Conservation (phyloP, 2,113 vertebrate genomes). For the Phrynocephalus versicolor region DNA sequence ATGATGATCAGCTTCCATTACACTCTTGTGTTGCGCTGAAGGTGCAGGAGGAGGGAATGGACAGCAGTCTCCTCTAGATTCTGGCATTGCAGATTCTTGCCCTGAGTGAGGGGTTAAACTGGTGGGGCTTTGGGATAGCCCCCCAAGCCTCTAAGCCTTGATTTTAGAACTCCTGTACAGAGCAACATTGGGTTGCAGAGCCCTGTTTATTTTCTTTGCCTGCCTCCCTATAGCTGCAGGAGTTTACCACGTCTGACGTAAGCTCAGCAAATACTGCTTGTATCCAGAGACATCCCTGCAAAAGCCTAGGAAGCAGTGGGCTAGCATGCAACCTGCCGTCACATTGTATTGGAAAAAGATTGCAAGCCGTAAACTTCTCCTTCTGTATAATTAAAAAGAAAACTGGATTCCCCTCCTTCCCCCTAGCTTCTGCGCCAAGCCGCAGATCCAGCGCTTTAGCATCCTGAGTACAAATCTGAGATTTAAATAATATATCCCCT, state of each 20-base stretch:
- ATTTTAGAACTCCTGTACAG: too few relatives aligned
- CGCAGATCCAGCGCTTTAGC: rapidly evolving
- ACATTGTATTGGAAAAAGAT: neutral
- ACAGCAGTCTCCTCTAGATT: too few relatives aligned
- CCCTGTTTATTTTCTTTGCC: neutral
- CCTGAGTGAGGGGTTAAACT: too few relatives aligned
- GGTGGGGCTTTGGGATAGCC: too few relatives aligned
- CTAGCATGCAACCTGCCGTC: neutral
- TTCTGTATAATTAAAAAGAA: neutral
- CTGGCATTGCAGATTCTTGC: too few relatives aligned
- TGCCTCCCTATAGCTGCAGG: neutral
- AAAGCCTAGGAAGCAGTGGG: neutral
- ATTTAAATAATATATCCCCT: slow-evolving; percentile 14
- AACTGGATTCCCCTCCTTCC: neutral
- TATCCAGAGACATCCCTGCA: neutral
- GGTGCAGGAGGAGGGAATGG: too few relatives aligned
- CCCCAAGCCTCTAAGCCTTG: too few relatives aligned
- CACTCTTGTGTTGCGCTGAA: neutral
- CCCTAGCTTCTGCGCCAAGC: rapidly evolving
- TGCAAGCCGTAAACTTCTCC: neutral
- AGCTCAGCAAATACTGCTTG: neutral
- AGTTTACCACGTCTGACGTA: neutral
- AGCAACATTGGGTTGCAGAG: too few relatives aligned
- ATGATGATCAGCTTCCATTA: too few relatives aligned
- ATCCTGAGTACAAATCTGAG: neutral